Evolutionary conservation across 2,888 invertebrate species (phyloP).

Genomic region (Hemistola chrysoprasaria): DNA sequence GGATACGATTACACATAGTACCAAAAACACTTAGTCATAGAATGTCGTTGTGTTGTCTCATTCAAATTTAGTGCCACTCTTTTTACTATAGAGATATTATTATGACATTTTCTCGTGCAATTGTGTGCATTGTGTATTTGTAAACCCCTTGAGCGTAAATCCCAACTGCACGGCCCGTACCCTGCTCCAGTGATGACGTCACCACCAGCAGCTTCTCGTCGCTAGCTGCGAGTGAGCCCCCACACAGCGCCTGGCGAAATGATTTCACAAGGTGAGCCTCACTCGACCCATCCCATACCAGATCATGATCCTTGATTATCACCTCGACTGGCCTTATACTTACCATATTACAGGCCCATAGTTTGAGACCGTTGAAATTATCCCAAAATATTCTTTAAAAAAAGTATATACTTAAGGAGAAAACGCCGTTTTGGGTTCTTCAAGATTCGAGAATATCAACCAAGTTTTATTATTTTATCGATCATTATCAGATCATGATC

Average conservation of each 20-base stretch:
- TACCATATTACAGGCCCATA: too few relatives aligned
- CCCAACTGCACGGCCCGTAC: conserved; percentile 63
- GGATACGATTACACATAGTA: too few relatives aligned
- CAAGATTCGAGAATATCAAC: too few relatives aligned
- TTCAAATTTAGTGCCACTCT: conserved; percentile 17
- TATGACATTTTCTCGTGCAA: conserved; percentile 41
- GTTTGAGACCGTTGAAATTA: too few relatives aligned
- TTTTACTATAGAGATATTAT: conserved; percentile 17
- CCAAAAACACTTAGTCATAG: too few relatives aligned
- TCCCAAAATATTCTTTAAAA: too few relatives aligned
- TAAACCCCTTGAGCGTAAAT: conserved; percentile 63
- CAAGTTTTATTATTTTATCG: too few relatives aligned
- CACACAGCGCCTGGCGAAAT: conserved; percentile 70
- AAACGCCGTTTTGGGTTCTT: too few relatives aligned
- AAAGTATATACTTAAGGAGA: too few relatives aligned
- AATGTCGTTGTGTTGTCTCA: too few relatives aligned
- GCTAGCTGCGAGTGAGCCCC: conserved; percentile 60
- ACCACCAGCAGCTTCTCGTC: conserved; percentile 73
- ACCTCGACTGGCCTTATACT: too few relatives aligned
- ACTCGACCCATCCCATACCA: conserved; percentile 12
- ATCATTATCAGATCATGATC: too few relatives aligned
- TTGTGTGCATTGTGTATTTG: conserved; percentile 70
- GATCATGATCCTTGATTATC: neutral
- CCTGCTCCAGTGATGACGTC: conserved; percentile 71
- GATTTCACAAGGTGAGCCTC: conserved; percentile 70